Conservation (phyloP, 1,140 invertebrate genomes). For the Plodia interpunctella region DNA sequence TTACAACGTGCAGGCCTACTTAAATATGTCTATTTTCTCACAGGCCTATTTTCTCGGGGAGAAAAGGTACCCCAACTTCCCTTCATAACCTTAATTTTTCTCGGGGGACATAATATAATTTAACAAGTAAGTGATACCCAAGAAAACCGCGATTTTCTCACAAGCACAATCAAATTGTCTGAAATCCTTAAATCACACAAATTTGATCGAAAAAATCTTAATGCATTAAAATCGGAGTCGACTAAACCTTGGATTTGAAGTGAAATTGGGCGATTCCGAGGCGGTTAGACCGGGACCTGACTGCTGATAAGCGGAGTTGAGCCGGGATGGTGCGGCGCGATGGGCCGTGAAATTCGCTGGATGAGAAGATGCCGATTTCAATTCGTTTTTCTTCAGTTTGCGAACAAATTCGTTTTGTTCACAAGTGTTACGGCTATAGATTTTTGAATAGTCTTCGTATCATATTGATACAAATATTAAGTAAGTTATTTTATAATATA, state of each 20-base stretch:
- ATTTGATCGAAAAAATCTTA: constrained; percentile 14
- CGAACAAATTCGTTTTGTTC: constrained; percentile 2
- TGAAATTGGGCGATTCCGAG: constrained; percentile 17
- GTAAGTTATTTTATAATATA: no score
- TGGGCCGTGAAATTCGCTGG: constrained; percentile 39
- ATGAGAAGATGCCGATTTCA: constrained; percentile 16
- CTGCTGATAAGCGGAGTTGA: constrained; percentile 41
- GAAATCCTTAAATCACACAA: constrained; percentile 12
- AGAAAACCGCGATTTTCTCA: no score
- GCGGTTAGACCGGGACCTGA: constrained; percentile 31
- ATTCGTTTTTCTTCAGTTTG: constrained; percentile 14
- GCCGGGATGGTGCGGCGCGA: constrained; percentile 25
- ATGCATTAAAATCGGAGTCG: constrained; percentile 19
- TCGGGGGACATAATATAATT: no score
- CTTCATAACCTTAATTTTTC: no score
- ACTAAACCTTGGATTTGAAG: constrained; percentile 12
- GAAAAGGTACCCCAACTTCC: no score
- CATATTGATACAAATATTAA: background rate
- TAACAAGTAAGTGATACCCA: no score
- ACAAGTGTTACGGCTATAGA: background rate
- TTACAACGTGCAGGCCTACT: no score
- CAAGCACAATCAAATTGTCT: background rate
- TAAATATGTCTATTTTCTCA: no score
- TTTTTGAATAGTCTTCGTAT: background rate
- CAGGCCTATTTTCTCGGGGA: no score